phyloP scores from a whole-genome alignment of 2,888 invertebrate species.

The Phyllotreta cruciferae region DNA sequence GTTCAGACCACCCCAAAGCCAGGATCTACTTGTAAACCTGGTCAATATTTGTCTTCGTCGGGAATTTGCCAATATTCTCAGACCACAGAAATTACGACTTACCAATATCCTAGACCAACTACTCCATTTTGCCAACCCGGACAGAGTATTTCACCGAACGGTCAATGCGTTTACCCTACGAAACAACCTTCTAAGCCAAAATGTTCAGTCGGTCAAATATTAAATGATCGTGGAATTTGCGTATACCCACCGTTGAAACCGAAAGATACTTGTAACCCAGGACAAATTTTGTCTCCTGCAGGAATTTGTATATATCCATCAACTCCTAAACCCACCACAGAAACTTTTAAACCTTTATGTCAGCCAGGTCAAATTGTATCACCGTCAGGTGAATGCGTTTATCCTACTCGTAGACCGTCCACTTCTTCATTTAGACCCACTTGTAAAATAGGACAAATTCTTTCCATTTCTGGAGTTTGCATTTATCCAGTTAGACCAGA shows the following conservation, averaged over 20 bases:
- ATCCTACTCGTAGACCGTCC: conserved; percentile 12
- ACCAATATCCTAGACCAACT: background rate
- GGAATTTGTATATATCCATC: conserved; percentile 53
- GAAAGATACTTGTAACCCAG: background rate
- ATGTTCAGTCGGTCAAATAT: conserved; percentile 36
- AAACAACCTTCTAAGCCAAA: background rate
- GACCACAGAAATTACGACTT: too few species aligned
- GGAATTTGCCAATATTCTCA: conserved; percentile 1
- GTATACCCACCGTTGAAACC: conserved; percentile 15
- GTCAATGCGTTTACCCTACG: conserved; percentile 27
- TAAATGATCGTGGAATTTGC: conserved; percentile 5
- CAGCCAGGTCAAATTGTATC: conserved; percentile 51
- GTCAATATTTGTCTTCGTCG: conserved; percentile 29
- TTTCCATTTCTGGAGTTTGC: conserved; percentile 38
- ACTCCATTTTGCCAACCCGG: conserved; percentile 35
- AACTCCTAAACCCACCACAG: conserved; percentile 57
- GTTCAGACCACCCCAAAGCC: conserved; percentile 28
- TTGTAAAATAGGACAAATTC: conserved; percentile 31
- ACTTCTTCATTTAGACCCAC: conserved; percentile 1
- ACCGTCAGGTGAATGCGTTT: conserved; percentile 33
- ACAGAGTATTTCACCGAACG: conserved; percentile 31
- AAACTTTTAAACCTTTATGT: conserved; percentile 43
- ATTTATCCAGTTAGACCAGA: conserved; percentile 23
- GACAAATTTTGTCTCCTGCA: conserved; percentile 31
- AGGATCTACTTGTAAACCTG: conserved; percentile 31